Percentiles rank a stretch among this genome's conserved stretches.
Evolutionary conservation across 2,888 invertebrate species (phyloP).

Genomic region (Euzetes globulus): DNA sequence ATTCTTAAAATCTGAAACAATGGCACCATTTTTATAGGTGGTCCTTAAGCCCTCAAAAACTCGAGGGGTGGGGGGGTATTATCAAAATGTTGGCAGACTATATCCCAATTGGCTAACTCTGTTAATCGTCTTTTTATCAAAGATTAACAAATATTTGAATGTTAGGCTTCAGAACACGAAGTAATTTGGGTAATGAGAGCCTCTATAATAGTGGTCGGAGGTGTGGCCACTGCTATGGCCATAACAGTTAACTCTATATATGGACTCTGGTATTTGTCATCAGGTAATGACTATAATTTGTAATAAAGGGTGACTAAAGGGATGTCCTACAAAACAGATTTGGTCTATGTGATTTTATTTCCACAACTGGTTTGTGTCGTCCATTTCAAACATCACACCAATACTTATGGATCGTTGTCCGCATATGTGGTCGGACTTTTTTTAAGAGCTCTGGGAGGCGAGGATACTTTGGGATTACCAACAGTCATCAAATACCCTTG

Average conservation of each 20-base stretch:
- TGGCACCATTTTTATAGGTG: too few species aligned
- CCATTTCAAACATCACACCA: slow-evolving; percentile 85
- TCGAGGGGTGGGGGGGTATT: too few species aligned
- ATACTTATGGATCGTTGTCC: slow-evolving; percentile 90
- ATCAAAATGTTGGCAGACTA: too few species aligned
- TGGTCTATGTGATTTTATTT: slow-evolving; percentile 97
- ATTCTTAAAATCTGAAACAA: too few species aligned
- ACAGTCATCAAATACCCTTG: slow-evolving; percentile 74
- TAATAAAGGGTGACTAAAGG: too few species aligned
- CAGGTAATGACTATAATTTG: slow-evolving; percentile 30
- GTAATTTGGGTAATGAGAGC: slow-evolving; percentile 79
- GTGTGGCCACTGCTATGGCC: slow-evolving; percentile 88
- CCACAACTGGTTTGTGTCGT: slow-evolving; percentile 97
- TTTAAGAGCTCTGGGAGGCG: slow-evolving; percentile 72
- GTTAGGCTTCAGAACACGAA: slow-evolving; percentile 89
- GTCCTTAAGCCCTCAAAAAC: too few species aligned
- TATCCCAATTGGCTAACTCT: too few species aligned
- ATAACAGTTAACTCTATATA: slow-evolving; percentile 95
- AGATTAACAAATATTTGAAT: too few species aligned
- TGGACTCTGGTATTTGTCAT: slow-evolving; percentile 97
- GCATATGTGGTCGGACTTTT: slow-evolving; percentile 78
- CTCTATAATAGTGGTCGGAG: slow-evolving; percentile 82
- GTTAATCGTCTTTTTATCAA: too few species aligned
- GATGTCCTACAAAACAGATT: too few species aligned
- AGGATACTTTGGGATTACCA: slow-evolving; percentile 70